Evolutionary conservation across 2,888 invertebrate species (phyloP), one percentile per base, ranked within the genome.

Genomic region (Chymomyza caudatula): DNA sequence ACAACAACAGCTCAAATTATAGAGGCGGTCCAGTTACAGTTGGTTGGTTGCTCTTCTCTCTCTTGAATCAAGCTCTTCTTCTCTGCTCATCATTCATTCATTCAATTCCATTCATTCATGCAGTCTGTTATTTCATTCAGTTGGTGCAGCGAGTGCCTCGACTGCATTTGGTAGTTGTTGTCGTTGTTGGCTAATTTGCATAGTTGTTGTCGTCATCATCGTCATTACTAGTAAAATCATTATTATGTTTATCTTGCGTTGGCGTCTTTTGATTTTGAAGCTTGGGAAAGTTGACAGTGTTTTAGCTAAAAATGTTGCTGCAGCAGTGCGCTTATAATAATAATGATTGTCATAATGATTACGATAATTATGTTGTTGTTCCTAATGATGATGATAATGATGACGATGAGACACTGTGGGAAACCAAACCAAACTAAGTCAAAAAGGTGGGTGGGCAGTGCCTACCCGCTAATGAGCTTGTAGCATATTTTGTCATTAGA

Each of bases 161-260:
- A 60, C 67, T 65, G 66, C 63, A 71, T 76, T 82, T 83, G 52
- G 23, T 51, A 5, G 20, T 69, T 76, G n/a, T n/a, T n/a, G n/a
- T n/a, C n/a, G n/a, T n/a, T n/a, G n/a, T n/a, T n/a, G 59, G 70
- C 80, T 82, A 74, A 82, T 82, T 82, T 82, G 83, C 81, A 82
- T 82, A 85, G 83, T 66, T 74, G 74, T 58, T 43, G 65, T 43
- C 22, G 42, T 37, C 60, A 17, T 20, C 51, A 13, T 20, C 11
- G 3, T 20, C 20, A 19, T 47, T 25, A 17, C 11, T 56, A 11
- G 20, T 3, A n/a, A 11, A 19, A 13, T 17, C 42, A 37, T 42
- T 47, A 15, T 6, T 3, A 4, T 11, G 57, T 22, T 4, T 47
- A 8, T 0, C 47, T 47, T 15, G 47, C 47, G 47, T 54, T 54